Conservation (phyloP, 2,113 vertebrate species). For the Ptyas mucosa region DNA sequence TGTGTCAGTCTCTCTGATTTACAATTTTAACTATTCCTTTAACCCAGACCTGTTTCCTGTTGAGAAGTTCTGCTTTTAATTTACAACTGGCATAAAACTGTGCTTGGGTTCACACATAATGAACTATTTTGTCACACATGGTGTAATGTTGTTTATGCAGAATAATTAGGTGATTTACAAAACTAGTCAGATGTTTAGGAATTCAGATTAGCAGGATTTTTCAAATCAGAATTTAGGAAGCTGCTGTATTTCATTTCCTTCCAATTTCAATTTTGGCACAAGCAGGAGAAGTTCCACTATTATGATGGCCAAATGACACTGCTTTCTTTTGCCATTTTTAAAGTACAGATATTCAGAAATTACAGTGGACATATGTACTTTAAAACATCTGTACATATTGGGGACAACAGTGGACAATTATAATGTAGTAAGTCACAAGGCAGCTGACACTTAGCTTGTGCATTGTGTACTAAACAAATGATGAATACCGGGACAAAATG, state of each 20-base stretch:
- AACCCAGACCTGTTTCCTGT: not conserved
- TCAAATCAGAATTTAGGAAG: not conserved
- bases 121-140: not conserved
- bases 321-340: not conserved
- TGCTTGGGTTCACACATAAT: not conserved
- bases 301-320: not conserved
- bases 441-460: not conserved
- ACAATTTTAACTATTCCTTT: not conserved
- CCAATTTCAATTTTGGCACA: not conserved
- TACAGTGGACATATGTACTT: not conserved
- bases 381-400: not conserved
- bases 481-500: not conserved
- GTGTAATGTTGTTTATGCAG: not conserved
- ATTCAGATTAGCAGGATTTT: not conserved
- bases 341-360: not conserved
- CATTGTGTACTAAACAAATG: not conserved
- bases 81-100: not conserved
- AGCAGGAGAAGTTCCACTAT: not conserved
- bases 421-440: not conserved
- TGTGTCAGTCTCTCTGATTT: not conserved
- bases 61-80: not conserved
- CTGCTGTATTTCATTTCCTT: not conserved
- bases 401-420: not conserved
- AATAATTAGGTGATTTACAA: not conserved
- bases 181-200: not conserved